Evolutionary conservation across 2,113 vertebrate genomes (phyloP).

Genomic region (Illadopsis cleaveri): DNA sequence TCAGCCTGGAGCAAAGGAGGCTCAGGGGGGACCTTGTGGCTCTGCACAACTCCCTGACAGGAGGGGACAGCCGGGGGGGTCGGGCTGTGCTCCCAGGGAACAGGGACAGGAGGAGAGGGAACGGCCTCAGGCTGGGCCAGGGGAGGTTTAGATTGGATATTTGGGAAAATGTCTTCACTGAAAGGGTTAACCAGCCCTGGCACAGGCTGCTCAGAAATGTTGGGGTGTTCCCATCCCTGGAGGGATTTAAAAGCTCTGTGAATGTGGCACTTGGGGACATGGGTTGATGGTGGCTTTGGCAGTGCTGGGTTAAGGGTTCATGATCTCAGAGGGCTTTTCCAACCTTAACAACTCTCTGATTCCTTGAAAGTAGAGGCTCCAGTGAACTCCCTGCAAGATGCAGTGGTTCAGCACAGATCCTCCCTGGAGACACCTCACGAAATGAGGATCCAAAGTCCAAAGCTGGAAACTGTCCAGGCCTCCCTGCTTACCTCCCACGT

Average conservation of each 20-base stretch:
- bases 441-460: not conserved
- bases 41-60: not conserved
- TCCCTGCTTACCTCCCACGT: not conserved
- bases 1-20: not conserved
- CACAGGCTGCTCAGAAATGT: not conserved
- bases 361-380: not conserved
- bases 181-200: not conserved
- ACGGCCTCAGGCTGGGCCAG: not conserved
- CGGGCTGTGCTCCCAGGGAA: not conserved
- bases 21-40: not conserved
- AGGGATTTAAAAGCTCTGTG: not conserved
- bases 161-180: rapidly evolving
- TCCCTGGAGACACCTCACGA: rapidly evolving
- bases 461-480: not conserved
- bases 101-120: not conserved
- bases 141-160: rapidly evolving
- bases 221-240: too few species aligned
- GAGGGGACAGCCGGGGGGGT: not conserved
- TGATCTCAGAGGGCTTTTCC: not conserved
- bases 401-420: not conserved
- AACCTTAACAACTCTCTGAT: not conserved
- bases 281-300: not conserved
- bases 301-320: not conserved
- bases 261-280: not conserved
- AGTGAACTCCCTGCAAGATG: not conserved